Base-by-base conservation (phyloP, 2,113 vertebrate genomes). In the Mustela lutreola region DNA sequence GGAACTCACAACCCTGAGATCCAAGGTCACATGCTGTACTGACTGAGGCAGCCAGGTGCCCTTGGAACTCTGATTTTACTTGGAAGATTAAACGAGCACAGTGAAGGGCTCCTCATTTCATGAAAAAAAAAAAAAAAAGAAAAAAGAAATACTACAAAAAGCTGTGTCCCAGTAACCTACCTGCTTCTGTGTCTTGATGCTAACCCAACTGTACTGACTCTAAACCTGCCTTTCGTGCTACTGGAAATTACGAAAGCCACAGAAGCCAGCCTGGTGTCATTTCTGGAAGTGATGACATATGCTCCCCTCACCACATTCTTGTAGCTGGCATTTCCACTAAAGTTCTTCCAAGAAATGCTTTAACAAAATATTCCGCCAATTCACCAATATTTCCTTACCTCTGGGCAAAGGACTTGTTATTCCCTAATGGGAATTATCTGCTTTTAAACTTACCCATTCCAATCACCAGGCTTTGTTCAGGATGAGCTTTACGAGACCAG, bases 291-390 rank as follows among this genome's bases (percentile, higher is more conserved):
- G 28, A 53, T 48, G 24, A 78, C 14, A 0, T n/a, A 1, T 7
- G 33, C 24, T 33, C 8, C 24, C 36, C 56, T 56, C 9, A 5
- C 31, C 42, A 36, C 60, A 31, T 58, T 48, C 73, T 75, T 4
- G 12, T 36, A 36, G 60, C 50, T 39, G 56, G 16, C 22, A 33
- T 95, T 93, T 97, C 48, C 73, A 36, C 45, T 28, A 19, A 75
- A 19, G 15, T 63, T 85, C 94, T 80, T 92, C 89, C 89, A 62
- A 91, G 73, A 89, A 90, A 92, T 28, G n/a, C 53, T 93, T 42
- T 73, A 5, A 67, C n/a, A 65, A 67, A 92, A 45, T 70, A 48
- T 16, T 26, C 24, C 31, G 5, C 24, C 1, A 12, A 4, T n/a
- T 65, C 21, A 21, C 21, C 11, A 70, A 67, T 33, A 33, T 60